These are phyloP conservation scores for Riparia riparia DNA, from an alignment of 2,113 vertebrate species.

Conservation along the genomic window DNA sequence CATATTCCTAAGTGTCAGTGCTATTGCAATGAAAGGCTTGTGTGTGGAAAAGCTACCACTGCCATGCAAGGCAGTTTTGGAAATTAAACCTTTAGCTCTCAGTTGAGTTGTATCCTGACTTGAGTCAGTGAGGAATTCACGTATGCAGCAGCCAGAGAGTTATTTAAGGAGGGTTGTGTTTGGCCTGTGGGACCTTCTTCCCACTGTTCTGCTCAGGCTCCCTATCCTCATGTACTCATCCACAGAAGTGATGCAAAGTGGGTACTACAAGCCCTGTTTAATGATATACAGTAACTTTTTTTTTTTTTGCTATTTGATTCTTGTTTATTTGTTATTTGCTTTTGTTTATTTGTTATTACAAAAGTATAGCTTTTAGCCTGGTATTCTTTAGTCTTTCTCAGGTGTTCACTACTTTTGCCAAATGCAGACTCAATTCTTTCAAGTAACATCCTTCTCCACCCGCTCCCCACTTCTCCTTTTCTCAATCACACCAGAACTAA, in stretches of 20 bases:
- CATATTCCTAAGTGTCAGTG: neutral
- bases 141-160: neutral
- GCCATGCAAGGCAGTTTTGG: neutral
- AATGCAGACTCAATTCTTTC: neutral
- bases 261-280: neutral
- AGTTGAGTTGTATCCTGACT: neutral
- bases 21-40: rapidly evolving
- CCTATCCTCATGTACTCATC: neutral
- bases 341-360: neutral
- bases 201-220: neutral
- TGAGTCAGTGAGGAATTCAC: neutral
- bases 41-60: rapidly evolving
- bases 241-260: neutral
- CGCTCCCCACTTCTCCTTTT: neutral
- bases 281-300: neutral
- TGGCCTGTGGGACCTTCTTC: neutral
- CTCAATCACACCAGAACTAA: neutral
- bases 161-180: neutral
- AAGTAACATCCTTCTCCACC: neutral
- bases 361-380: neutral
- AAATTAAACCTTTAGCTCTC: neutral
- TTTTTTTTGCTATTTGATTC: neutral
- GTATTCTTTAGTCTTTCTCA: neutral
- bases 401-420: neutral
- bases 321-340: neutral